Evolutionary conservation across 2,113 vertebrate genomes (phyloP).

Genomic region (Neotoma lepida): DNA sequence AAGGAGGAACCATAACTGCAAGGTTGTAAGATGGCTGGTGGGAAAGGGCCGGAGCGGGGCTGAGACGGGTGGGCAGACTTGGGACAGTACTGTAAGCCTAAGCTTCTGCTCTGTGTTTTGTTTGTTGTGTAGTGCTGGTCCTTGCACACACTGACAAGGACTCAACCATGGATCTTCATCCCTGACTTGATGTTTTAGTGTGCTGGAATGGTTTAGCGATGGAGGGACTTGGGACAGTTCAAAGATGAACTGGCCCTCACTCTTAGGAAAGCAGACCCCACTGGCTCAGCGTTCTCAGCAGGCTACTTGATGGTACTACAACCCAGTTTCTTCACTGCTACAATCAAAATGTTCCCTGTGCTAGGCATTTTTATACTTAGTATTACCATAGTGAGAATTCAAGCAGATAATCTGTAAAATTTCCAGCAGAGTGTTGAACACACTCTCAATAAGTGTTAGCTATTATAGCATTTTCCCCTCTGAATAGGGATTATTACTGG

Average conservation of each 20-base stretch:
- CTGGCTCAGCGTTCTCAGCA: not conserved
- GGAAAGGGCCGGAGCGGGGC: not conserved
- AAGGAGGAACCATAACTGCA: not conserved
- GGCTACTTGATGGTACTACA: not conserved
- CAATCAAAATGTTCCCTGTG: not conserved
- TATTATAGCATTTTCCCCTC: not conserved
- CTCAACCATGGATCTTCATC: not conserved
- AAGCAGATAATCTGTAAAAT: not conserved
- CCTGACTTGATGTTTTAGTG: not conserved
- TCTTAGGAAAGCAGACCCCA: not conserved
- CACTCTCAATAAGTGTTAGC: constrained; percentile 15
- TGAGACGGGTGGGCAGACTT: not conserved
- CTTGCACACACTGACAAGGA: not conserved
- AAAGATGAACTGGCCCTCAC: not conserved
- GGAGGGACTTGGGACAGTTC: not conserved
- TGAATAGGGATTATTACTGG: constrained; percentile 46
- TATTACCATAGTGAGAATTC: not conserved
- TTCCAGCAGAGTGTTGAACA: not conserved
- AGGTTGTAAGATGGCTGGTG: not conserved
- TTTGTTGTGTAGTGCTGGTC: not conserved
- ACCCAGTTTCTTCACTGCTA: not conserved
- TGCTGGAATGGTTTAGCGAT: not conserved
- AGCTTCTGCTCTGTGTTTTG: not conserved
- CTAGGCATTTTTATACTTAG: not conserved
- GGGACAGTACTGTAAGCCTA: too few species aligned